Conservation (phyloP, 2,888 invertebrate genomes). For the Cryptocephalus moraei region DNA sequence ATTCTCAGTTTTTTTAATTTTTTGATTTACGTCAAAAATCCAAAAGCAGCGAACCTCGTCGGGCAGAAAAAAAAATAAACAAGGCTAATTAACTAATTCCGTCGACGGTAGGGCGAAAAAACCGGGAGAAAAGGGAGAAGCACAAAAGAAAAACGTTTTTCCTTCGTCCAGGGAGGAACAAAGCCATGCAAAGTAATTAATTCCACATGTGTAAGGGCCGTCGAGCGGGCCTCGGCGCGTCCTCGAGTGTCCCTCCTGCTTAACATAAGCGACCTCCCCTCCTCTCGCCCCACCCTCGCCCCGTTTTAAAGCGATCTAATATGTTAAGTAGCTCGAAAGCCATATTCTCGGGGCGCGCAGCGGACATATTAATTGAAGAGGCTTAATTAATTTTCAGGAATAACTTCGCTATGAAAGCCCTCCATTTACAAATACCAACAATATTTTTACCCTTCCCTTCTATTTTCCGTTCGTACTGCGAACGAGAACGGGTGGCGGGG, state of each 20-base stretch:
- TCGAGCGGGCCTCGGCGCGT: no score
- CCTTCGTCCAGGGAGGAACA: no score
- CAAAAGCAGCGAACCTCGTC: no score
- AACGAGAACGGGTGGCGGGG: neutral
- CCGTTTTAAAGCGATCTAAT: constrained; percentile 19
- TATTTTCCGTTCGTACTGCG: neutral
- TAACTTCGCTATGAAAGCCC: constrained; percentile 16
- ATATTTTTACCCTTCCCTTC: constrained; percentile 5
- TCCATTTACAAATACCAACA: constrained; percentile 11
- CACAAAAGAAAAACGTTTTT: no score
- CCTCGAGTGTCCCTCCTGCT: constrained; percentile 17
- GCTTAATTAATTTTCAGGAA: constrained; percentile 22
- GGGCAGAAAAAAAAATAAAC: no score
- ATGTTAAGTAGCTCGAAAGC: constrained; percentile 21
- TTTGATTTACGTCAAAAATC: no score
- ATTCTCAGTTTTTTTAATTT: no score
- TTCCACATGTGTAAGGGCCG: no score
- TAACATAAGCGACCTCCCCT: constrained; percentile 14
- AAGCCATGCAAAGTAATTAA: no score
- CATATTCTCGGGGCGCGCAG: constrained; percentile 15
- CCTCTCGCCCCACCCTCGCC: constrained; percentile 9
- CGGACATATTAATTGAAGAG: constrained; percentile 21
- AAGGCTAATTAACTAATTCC: no score
- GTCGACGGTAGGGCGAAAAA: no score
- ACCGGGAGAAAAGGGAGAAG: no score